Base-by-base conservation (phyloP, 1,140 invertebrate species). In the Drosophila auraria region DNA sequence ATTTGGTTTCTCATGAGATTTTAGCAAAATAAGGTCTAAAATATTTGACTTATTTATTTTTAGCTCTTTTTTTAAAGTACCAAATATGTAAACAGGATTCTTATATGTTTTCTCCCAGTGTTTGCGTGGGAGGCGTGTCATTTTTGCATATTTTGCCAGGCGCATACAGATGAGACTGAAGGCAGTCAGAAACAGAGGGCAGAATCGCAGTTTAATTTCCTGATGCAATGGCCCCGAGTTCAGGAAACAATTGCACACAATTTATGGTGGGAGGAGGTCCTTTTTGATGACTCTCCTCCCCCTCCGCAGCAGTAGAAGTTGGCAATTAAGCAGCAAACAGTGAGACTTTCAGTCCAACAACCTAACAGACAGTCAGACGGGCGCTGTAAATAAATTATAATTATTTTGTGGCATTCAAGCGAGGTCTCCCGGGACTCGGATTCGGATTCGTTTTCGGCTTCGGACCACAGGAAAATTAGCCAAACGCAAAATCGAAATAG, bases 331-430 rank as follows among this genome's bases (percentile, higher is more conserved):
- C 75, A 80, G 71, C 50, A 78, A 78, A 38, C 69, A 66, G 45
- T 57, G 49, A 57, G 63, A 80, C 78, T 64, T 80, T 76, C 59
- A 38, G 42, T 45, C 30, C 75, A 70, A 30, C 65, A 54, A 36
- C 40, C 62, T 60, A 49, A 49, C 78, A 76, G 64, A 74, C 53
- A 47, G 20, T n/a, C 58, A 66, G 60, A 25, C 60, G 45, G 65
- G 23, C 60, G 33, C 64, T 51, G 74, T 89, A 89, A 89, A 89
- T 90, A 89, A 89, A 90, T 89, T 90, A 89, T 90, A 81, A 81
- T 78, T 74, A 84, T 77, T 71, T 58, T 68, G 70, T 68, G 51
- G 58, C 53, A 56, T 50, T 66, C 47, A 70, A 45, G 53, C 44
- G 64, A 49, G 44, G 5, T 49, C 81, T 66, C 82, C 49, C 38